Percentiles rank a stretch among this genome's conserved stretches.
Conservation (phyloP, 2,113 vertebrate genomes). For the Galbula dea region DNA sequence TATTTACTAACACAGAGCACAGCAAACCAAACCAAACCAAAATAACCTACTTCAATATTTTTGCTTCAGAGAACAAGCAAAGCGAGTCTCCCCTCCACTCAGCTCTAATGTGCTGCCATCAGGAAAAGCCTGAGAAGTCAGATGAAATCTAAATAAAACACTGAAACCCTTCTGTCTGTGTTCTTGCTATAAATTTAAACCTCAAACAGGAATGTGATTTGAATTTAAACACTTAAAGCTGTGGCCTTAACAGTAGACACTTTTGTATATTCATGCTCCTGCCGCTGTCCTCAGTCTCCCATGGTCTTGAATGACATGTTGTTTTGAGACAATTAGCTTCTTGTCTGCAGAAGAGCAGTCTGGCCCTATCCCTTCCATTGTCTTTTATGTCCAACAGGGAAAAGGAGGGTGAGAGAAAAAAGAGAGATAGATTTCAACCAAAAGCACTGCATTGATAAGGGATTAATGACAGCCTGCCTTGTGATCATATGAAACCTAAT, state of each 20-base stretch:
- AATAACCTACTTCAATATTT: slow-evolving; percentile 22
- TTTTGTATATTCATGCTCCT: slow-evolving; percentile 81
- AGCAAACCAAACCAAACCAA: slow-evolving; percentile 14
- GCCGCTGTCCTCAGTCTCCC: slow-evolving; percentile 71
- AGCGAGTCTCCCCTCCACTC: not conserved
- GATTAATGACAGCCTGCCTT: slow-evolving; percentile 60
- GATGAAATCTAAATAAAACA: slow-evolving; percentile 56
- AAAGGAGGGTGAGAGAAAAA: not conserved
- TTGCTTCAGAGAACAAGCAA: not conserved
- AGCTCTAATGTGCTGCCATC: slow-evolving; percentile 37
- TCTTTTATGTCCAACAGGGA: slow-evolving; percentile 68
- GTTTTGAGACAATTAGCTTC: slow-evolving; percentile 86
- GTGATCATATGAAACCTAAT: slow-evolving; percentile 48
- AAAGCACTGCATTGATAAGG: slow-evolving; percentile 51
- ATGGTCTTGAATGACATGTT: slow-evolving; percentile 79
- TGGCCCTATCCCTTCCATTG: slow-evolving; percentile 77
- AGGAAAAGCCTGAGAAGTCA: slow-evolving; percentile 56
- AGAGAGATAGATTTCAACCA: slow-evolving; percentile 56
- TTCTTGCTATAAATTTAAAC: slow-evolving; percentile 67
- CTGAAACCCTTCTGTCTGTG: slow-evolving; percentile 62
- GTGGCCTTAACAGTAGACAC: slow-evolving; percentile 75
- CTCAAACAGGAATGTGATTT: slow-evolving; percentile 69
- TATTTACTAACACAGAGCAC: slow-evolving; percentile 51
- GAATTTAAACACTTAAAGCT: slow-evolving; percentile 73
- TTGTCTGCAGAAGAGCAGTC: slow-evolving; percentile 80